phyloP scores from a whole-genome alignment of 2,797 vertebrate species.

The Dendrocincla fuliginosa region DNA sequence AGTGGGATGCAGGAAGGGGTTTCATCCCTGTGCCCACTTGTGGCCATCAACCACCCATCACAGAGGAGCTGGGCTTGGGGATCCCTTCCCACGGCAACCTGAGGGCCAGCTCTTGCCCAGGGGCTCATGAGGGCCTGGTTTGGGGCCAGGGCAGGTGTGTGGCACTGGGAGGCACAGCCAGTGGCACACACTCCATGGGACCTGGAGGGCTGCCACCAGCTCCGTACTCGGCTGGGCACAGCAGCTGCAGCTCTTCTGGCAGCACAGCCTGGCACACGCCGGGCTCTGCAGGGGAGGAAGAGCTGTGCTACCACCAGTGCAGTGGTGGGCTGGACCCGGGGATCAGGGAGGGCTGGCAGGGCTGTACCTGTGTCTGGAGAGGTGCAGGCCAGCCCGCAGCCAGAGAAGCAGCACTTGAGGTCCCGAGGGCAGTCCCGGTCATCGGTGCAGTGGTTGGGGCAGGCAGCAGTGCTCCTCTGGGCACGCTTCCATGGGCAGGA shows the following conservation, averaged over 20 bases:
- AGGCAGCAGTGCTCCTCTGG: neutral
- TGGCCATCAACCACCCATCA: neutral
- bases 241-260: neutral
- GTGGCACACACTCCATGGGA: accelerated
- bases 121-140: neutral
- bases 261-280: accelerated
- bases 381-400: constrained; percentile 13
- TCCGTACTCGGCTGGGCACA: neutral
- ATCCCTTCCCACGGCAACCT: neutral
- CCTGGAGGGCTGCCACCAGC: neutral
- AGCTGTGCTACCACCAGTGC: accelerated
- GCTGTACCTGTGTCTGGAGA: neutral
- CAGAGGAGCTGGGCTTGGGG: accelerated
- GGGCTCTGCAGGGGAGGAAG: neutral
- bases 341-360: accelerated
- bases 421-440: constrained; percentile 36
- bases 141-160: neutral
- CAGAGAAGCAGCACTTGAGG: constrained; percentile 25
- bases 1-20: neutral
- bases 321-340: accelerated
- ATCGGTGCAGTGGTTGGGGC: neutral
- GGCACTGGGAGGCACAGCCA: accelerated
- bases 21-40: accelerated
- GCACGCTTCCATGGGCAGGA: neutral
- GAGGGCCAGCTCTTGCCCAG: neutral